These are phyloP conservation scores for Tyrophagus putrescentiae DNA, from an alignment of 1,140 invertebrate species.

Conservation along the genomic window DNA sequence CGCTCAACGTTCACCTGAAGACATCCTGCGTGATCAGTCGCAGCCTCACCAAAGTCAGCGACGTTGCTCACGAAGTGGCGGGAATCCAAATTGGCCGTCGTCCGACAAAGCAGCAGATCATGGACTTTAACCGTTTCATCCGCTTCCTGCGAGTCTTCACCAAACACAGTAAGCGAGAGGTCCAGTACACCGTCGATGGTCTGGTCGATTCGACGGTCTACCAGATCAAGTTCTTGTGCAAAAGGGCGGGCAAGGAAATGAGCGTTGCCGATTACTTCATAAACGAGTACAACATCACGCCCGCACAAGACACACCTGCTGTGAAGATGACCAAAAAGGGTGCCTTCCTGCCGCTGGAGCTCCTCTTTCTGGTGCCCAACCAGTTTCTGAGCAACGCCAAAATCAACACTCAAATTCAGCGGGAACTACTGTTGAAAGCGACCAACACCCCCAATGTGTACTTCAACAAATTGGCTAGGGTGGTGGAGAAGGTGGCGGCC, in stretches of 20 bases:
- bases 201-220: neutral
- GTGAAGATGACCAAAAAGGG: neutral
- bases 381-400: constrained; percentile 3
- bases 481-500: neutral
- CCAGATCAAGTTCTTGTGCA: neutral
- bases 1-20: neutral
- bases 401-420: neutral
- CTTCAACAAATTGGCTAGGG: neutral
- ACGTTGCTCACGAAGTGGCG: neutral
- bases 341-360: neutral
- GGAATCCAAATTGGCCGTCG: too few relatives aligned
- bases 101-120: too few relatives aligned
- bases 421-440: neutral
- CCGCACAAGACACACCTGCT: neutral
- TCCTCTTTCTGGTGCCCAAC: neutral
- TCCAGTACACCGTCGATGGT: neutral
- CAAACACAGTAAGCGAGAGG: neutral
- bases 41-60: neutral
- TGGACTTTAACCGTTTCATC: neutral
- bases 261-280: neutral
- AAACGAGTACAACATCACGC: neutral
- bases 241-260: neutral
- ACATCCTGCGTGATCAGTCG: neutral
- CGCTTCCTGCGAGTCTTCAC: neutral
- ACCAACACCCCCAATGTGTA: neutral